Conservation (phyloP, 2,797 vertebrate genomes). For the Moxostoma hubbsi region DNA sequence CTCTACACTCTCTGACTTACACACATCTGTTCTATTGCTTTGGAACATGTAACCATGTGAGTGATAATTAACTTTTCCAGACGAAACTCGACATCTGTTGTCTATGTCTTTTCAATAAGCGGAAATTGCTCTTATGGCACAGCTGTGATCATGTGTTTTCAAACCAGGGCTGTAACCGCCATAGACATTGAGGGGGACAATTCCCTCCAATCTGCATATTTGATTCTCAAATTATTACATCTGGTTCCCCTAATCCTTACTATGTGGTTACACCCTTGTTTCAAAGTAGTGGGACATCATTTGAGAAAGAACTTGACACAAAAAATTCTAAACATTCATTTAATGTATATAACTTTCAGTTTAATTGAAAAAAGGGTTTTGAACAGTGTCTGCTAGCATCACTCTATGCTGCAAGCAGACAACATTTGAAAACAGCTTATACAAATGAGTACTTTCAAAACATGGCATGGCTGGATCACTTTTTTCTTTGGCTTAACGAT, state of each 20-base stretch:
- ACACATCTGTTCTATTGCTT: neutral
- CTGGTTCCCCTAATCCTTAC: too few species aligned
- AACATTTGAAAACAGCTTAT: conserved; percentile 35
- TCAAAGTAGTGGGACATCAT: neutral
- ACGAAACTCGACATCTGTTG: conserved; percentile 10
- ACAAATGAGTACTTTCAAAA: conserved; percentile 52
- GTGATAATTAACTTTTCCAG: conserved; percentile 6
- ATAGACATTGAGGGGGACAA: too few species aligned
- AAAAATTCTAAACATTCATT: conserved; percentile 28
- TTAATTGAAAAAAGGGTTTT: conserved; percentile 42
- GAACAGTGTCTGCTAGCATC: conserved; percentile 38
- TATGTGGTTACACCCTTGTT: too few species aligned
- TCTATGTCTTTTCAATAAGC: conserved; percentile 7
- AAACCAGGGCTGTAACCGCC: neutral
- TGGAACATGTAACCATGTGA: neutral
- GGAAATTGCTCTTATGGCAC: conserved; percentile 2
- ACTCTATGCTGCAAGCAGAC: conserved; percentile 35
- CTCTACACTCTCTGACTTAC: neutral
- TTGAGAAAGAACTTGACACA: neutral
- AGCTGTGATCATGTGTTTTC: conserved; percentile 2
- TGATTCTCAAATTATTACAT: too few species aligned
- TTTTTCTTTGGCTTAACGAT: conserved; percentile 60
- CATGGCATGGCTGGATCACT: conserved; percentile 49
- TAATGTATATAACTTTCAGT: conserved; percentile 31
- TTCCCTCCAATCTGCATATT: too few species aligned